phyloP scores from a whole-genome alignment of 2,888 invertebrate species.

The Patella pellucida region DNA sequence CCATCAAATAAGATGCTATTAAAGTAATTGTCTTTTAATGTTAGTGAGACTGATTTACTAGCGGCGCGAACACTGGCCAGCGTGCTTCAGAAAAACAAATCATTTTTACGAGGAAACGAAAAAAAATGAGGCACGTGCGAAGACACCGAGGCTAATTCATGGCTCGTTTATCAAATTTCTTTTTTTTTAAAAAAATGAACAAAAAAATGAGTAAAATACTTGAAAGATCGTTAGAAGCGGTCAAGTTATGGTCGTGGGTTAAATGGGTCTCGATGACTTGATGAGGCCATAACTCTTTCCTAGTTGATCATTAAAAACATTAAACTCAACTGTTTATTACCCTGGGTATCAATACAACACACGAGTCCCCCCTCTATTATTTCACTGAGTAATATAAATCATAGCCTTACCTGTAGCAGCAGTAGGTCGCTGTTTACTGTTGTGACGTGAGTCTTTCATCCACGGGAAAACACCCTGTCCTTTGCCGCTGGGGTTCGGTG shows the following conservation, averaged over 20 bases:
- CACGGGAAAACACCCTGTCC: slow-evolving; percentile 61
- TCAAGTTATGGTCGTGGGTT: neutral
- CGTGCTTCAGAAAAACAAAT: neutral
- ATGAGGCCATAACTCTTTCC: slow-evolving; percentile 6
- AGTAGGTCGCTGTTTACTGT: slow-evolving; percentile 50
- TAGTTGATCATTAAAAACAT: neutral
- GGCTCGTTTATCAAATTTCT: slow-evolving; percentile 5
- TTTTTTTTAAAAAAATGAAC: neutral
- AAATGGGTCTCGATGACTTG: neutral
- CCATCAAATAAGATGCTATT: neutral
- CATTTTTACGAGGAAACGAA: neutral
- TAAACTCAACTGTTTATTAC: neutral
- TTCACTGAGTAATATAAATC: neutral
- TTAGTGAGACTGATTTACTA: neutral
- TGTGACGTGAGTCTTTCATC: slow-evolving; percentile 65
- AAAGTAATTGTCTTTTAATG: slow-evolving; percentile 11
- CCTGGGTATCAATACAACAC: no score
- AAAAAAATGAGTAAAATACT: slow-evolving; percentile 4
- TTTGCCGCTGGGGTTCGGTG: slow-evolving; percentile 29
- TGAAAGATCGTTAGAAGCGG: neutral
- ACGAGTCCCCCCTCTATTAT: no score
- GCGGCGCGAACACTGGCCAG: neutral
- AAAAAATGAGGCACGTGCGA: slow-evolving; percentile 5
- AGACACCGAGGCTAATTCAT: slow-evolving; percentile 6
- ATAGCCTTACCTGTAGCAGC: slow-evolving; percentile 30